phyloP scores from a whole-genome alignment of 2,888 invertebrate genomes.

The Cheilosia variabilis region DNA sequence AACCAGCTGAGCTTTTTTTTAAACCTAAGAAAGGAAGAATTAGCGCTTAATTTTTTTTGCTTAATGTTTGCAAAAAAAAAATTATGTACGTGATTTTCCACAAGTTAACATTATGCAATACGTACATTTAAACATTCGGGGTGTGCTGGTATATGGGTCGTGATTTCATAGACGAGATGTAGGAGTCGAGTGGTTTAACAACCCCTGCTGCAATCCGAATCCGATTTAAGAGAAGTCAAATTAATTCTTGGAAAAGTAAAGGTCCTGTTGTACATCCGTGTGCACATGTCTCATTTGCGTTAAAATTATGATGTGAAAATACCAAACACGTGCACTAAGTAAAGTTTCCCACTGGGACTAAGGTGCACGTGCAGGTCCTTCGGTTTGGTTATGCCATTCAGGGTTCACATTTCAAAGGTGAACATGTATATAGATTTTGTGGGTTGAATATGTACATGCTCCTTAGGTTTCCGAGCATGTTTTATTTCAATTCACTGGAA shows the following conservation, averaged over 20 bases:
- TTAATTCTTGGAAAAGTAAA: slow-evolving; percentile 68
- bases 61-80: background rate
- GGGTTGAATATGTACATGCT: slow-evolving; percentile 56
- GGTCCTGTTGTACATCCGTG: slow-evolving; percentile 50
- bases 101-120: background rate
- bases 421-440: slow-evolving; percentile 64
- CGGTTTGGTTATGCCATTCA: slow-evolving; percentile 54
- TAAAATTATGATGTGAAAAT: slow-evolving; percentile 74
- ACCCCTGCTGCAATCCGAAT: slow-evolving; percentile 66
- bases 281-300: slow-evolving; percentile 75
- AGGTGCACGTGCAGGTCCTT: slow-evolving; percentile 74
- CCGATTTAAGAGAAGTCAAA: slow-evolving; percentile 73
- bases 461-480: slow-evolving; percentile 59
- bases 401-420: slow-evolving; percentile 69
- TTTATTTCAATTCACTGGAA: slow-evolving; percentile 26
- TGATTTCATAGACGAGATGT: slow-evolving; percentile 25
- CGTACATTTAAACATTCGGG: background rate
- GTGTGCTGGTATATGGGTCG: slow-evolving; percentile 35
- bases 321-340: slow-evolving; percentile 70
- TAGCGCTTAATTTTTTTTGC: background rate
- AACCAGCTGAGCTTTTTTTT: slow-evolving; percentile 20
- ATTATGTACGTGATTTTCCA: background rate
- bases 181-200: slow-evolving; percentile 63
- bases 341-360: slow-evolving; percentile 74
- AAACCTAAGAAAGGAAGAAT: background rate